Evolutionary conservation across 2,797 vertebrate species (phyloP), one percentile per base, ranked within the genome.

Genomic region (Sebastes oblongus): DNA sequence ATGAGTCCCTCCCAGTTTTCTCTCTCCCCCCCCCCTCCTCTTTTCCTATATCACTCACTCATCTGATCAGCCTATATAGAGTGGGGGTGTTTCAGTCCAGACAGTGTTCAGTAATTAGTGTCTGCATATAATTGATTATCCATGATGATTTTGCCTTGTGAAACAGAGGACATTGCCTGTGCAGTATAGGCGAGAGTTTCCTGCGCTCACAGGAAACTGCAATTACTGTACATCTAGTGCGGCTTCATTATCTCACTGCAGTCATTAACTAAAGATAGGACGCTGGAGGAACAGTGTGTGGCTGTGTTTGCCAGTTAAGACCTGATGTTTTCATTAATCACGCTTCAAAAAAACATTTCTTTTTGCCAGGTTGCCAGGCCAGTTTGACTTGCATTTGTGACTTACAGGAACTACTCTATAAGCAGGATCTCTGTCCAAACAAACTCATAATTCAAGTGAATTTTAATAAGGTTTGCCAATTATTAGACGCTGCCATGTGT

Each of bases 121-220:
- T 92, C 88, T 93, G 88, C 65, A 58, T 82, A 59, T 74, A 70
- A 94, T 93, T 89, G 94, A 94, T 93, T 90, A 61, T 20, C 86
- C 71, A 34, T 89, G 86, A 84, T 85, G 65, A 75, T 72, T 91
- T 87, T 86, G 75, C 85, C 79, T 65, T 34, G 73, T 82, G 81
- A 85, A 86, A 72, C 39, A 79, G 66, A 85, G 78, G 80, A 79
- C 87, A 61, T 32, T 20, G 73, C 39, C 75, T 30, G 25, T 68
- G 80, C 78, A 59, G 66, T 64, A 34, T 20, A 29, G 72, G 10
- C 29, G 9, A 66, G 62, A 18, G 77, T 61, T 88, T 89, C 82
- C 81, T 84, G 71, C 3, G 7, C 56, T 82, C 55, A 73, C 67
- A 83, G 88, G 84, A 91, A 91, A 66, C 80, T 77, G 70, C 74